Conservation (phyloP, 1,140 invertebrate species). For the Chironomus striatipennis region DNA sequence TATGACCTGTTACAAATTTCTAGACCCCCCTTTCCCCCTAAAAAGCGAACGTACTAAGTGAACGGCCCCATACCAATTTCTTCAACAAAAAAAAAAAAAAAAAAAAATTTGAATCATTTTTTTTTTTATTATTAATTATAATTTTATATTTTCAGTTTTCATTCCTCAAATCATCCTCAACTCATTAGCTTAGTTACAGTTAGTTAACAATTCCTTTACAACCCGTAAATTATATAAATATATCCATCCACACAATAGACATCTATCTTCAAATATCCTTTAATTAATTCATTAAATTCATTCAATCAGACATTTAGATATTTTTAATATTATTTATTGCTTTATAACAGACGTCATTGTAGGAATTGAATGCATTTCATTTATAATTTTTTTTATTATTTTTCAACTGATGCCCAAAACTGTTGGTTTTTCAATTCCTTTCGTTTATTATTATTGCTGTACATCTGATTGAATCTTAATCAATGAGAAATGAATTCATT, state of each 20-base stretch:
- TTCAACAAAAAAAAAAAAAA: too few relatives aligned
- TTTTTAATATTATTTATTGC: slow-evolving; percentile 2
- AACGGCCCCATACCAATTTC: too few relatives aligned
- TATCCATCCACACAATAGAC: too few relatives aligned
- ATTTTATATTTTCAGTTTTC: too few relatives aligned
- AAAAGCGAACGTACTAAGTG: too few relatives aligned
- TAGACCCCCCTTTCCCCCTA: too few relatives aligned
- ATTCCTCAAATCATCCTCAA: background rate
- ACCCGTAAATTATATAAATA: too few relatives aligned
- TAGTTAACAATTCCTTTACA: too few relatives aligned
- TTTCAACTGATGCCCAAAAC: slow-evolving; percentile 16
- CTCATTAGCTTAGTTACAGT: too few relatives aligned
- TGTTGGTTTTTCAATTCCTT: slow-evolving; percentile 17
- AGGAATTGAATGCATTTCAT: background rate
- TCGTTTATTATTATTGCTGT: slow-evolving; percentile 7
- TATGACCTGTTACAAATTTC: too few relatives aligned
- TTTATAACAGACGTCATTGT: slow-evolving; percentile 3
- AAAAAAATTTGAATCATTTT: too few relatives aligned
- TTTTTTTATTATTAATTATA: too few relatives aligned
- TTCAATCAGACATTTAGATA: background rate
- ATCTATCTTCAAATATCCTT: background rate
- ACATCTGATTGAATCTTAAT: slow-evolving; percentile 16
- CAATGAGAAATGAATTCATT: background rate
- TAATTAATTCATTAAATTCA: slow-evolving; percentile 15
- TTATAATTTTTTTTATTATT: background rate